A percentile compares a stretch with the other conserved stretches of the same genome.
Conservation (phyloP, 2,113 vertebrate genomes). For the Saguinus midas region DNA sequence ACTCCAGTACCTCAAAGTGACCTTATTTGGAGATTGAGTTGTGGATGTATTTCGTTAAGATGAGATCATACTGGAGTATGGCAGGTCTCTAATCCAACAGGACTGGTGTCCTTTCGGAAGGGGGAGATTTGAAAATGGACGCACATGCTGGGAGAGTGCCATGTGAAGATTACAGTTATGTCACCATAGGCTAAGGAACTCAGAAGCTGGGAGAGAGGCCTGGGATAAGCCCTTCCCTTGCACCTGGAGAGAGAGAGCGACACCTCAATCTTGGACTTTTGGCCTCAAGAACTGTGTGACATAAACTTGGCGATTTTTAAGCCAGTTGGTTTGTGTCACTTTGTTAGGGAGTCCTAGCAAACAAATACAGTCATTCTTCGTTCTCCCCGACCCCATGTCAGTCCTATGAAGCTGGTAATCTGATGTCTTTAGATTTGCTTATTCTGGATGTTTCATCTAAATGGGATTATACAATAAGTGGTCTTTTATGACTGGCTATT, state of each 20-base stretch:
- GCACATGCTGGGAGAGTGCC: neutral
- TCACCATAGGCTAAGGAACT: neutral
- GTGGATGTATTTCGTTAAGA: neutral
- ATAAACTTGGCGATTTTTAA: neutral
- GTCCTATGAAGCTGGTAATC: neutral
- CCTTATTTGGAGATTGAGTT: slow-evolving; percentile 51
- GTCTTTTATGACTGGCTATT: neutral
- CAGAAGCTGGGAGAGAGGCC: neutral
- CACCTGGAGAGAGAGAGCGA: neutral
- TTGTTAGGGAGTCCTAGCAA: neutral
- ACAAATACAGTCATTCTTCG: neutral
- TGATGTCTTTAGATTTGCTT: neutral
- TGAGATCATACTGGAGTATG: neutral
- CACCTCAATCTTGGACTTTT: neutral
- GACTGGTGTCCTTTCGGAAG: neutral
- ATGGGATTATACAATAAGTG: neutral
- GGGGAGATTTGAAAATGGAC: neutral
- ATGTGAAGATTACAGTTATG: neutral
- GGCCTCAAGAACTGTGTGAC: neutral
- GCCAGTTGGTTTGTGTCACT: neutral
- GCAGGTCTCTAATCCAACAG: neutral
- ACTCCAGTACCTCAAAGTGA: neutral
- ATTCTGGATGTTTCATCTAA: neutral
- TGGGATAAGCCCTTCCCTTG: neutral
- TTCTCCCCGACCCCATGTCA: neutral